These are phyloP conservation scores for Lampris megalopsis DNA, from an alignment of 2,113 vertebrate species.

Conservation along the genomic window DNA sequence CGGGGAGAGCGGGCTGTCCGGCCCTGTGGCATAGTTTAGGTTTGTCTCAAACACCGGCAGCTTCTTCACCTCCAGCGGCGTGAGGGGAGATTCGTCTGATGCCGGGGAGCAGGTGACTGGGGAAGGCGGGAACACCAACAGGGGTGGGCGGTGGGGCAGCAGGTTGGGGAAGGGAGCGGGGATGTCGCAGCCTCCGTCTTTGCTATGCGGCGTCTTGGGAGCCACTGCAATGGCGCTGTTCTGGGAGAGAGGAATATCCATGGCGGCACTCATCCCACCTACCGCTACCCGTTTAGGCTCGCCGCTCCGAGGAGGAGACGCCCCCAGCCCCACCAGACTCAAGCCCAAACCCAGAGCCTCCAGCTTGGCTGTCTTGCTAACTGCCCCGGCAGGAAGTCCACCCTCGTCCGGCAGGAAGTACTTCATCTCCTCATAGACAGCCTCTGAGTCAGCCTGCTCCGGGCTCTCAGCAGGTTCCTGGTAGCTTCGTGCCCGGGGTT, in stretches of 20 bases:
- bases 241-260: constrained; percentile 51
- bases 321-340: constrained; percentile 57
- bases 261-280: constrained; percentile 19
- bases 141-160: constrained; percentile 92
- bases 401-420: constrained; percentile 87
- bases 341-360: constrained; percentile 60
- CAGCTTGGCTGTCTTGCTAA: constrained; percentile 63
- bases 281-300: constrained; percentile 55
- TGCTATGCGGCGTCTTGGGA: constrained; percentile 60
- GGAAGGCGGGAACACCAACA: constrained; percentile 94
- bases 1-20: constrained; percentile 89
- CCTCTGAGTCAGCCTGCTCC: constrained; percentile 85
- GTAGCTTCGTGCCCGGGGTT: constrained; percentile 74
- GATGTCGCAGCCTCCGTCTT: constrained; percentile 87
- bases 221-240: constrained; percentile 16
- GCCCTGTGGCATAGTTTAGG: constrained; percentile 89
- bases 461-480: constrained; percentile 82
- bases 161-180: constrained; percentile 96
- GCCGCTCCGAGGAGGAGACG: constrained; percentile 50
- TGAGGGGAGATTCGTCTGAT: constrained; percentile 95
- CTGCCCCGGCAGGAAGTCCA: constrained; percentile 37
- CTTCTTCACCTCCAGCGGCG: constrained; percentile 95
- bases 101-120: constrained; percentile 95
- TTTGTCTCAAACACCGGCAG: constrained; percentile 94
- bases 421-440: constrained; percentile 98